Evolutionary conservation across 2,113 vertebrate genomes (phyloP), one percentile per base, ranked within the genome.

Genomic region (Camelus dromedarius): DNA sequence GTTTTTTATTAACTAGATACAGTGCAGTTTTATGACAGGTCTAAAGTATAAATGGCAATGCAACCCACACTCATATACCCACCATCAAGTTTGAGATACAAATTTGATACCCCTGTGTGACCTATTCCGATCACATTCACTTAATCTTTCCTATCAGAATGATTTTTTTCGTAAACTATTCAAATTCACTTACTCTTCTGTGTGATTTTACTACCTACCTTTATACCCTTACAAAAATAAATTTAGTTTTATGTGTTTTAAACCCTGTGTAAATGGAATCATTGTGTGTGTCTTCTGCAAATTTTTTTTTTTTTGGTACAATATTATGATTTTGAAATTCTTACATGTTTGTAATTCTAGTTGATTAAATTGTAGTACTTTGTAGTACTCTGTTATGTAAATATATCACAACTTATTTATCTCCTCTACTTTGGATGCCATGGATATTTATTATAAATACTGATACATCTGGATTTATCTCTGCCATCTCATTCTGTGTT

Each of bases 81-180:
- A 35, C 30, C 35, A 81, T 46, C 75, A 96, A 48, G 15, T 82
- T 69, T 56, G 88, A 77, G 14, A 87, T 7, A 26, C 32, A 42
- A 62, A 81, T 48, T 89, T 64, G 16, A 58, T 5, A 48, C 1
- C 8, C 13, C 42, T 28, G 8, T 69, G 11, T 69, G 18, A 50
- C 1, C 46, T 38, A 69, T 24, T 2, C 2, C 12, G 35, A n/a
- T 42, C 69, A 91, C 32, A 93, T 77, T 3, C 38, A 64, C 50
- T 95, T 79, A 77, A 64, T 76, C 6, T 89, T 84, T 80, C 19
- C 14, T 79, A 16, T 48, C 70, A 89, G 19, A 88, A 89, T 22
- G 30, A 86, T 95, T 87, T 95, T 87, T 52, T 20, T 85, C 85
- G 8, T 75, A 73, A 75, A 52, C 77, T 75, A 81, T 48, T 83